These are phyloP conservation scores for Columba janthina DNA, from an alignment of 2,113 vertebrate species.

Conservation along the genomic window DNA sequence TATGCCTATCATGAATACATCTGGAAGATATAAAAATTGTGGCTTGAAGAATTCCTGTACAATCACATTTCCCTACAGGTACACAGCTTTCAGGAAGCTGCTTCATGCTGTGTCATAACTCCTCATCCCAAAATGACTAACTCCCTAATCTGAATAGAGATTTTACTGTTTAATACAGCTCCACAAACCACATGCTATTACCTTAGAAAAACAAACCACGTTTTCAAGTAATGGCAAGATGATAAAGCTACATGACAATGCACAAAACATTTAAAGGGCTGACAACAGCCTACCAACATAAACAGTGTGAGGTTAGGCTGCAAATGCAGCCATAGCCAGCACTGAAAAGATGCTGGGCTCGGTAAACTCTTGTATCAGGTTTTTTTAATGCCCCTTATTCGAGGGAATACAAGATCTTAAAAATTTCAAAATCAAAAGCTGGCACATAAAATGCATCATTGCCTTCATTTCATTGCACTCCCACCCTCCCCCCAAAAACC, in stretches of 20 bases:
- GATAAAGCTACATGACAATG: background rate
- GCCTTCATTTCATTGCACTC: background rate
- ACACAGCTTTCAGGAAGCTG: background rate
- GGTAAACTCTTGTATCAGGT: background rate
- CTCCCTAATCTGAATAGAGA: background rate
- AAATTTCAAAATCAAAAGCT: slow-evolving; percentile 2
- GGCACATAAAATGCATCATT: background rate
- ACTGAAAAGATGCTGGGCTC: background rate
- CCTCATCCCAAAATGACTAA: slow-evolving; percentile 10
- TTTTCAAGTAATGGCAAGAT: slow-evolving; percentile 27
- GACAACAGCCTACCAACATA: background rate
- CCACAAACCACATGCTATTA: background rate
- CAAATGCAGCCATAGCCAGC: background rate
- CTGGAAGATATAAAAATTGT: slow-evolving; percentile 3
- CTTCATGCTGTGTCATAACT: background rate
- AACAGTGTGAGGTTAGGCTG: background rate
- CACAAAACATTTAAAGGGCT: background rate
- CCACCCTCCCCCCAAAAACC: accelerated
- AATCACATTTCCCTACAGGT: background rate
- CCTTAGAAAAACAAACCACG: background rate
- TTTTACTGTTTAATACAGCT: slow-evolving; percentile 39
- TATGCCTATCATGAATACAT: background rate
- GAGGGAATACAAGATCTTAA: background rate
- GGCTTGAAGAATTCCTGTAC: background rate
- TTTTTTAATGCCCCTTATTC: background rate